A percentile compares a stretch with the other conserved stretches of the same genome.
phyloP scores from a whole-genome alignment of 2,797 vertebrate genomes.

The Girardinus metallicus region DNA sequence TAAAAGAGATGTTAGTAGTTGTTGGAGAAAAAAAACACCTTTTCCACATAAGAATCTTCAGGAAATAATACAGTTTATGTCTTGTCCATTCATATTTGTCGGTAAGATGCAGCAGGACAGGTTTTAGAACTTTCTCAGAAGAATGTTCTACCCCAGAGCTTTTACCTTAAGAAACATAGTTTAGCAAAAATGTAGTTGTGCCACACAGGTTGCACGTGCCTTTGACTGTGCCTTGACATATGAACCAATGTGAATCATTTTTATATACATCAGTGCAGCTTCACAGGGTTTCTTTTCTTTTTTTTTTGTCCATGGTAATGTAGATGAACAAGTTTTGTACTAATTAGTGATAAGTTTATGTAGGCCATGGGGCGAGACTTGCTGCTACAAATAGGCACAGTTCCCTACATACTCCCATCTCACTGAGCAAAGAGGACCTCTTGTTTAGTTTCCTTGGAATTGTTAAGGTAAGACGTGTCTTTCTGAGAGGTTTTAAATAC shows the following conservation, averaged over 20 bases:
- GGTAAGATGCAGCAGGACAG: not conserved
- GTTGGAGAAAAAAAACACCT: not conserved
- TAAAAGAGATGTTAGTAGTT: too few relatives aligned
- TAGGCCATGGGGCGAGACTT: not conserved
- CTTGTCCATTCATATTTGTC: not conserved
- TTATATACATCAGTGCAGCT: not conserved
- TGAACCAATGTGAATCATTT: not conserved
- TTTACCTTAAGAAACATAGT: too few relatives aligned
- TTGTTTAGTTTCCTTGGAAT: not conserved
- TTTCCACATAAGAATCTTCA: not conserved
- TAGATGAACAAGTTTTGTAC: not conserved
- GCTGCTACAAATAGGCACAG: not conserved
- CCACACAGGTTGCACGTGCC: not conserved
- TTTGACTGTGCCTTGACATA: not conserved
- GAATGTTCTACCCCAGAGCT: not conserved
- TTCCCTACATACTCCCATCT: not conserved
- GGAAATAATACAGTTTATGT: not conserved
- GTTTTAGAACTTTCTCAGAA: not conserved
- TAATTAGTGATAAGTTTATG: not conserved
- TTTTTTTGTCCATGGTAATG: not conserved
- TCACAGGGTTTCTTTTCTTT: not conserved
- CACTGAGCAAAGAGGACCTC: not conserved
- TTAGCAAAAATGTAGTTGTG: not conserved
- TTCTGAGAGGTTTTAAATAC: not conserved
- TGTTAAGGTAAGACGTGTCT: too few relatives aligned